Percentiles rank a stretch among this genome's conserved stretches.
phyloP scores from a whole-genome alignment of 2,888 invertebrate genomes.

The Anthophora plumipes region DNA sequence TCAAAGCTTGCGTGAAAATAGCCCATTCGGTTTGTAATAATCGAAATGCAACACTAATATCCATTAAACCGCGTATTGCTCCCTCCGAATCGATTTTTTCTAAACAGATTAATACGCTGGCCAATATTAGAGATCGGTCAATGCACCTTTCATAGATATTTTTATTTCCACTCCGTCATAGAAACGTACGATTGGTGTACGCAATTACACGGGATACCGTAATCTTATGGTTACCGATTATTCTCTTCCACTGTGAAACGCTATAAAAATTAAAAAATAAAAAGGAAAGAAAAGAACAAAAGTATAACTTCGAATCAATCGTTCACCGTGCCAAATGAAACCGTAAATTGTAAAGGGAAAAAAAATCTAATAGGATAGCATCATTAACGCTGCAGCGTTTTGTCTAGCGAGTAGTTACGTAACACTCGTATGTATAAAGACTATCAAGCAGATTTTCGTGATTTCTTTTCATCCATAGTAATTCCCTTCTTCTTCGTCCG shows the following conservation, averaged over 20 bases:
- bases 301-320: background rate
- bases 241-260: constrained; percentile 10
- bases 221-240: constrained; percentile 17
- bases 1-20: constrained; percentile 56
- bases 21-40: constrained; percentile 41
- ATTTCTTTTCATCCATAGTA: constrained; percentile 9
- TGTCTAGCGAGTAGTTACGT: constrained; percentile 51
- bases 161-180: constrained; percentile 39
- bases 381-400: constrained; percentile 38
- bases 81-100: constrained; percentile 25
- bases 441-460: constrained; percentile 48
- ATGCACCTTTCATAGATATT: constrained; percentile 50
- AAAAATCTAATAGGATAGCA: constrained; percentile 12
- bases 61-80: background rate
- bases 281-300: too few relatives aligned
- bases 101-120: constrained; percentile 14
- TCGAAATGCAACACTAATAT: constrained; percentile 43
- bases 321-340: background rate
- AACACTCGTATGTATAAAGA: constrained; percentile 47
- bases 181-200: constrained; percentile 30
- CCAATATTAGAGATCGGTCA: constrained; percentile 45
- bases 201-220: constrained; percentile 18
- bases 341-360: constrained; percentile 17
- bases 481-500: background rate
- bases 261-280: constrained; percentile 5